Conservation (phyloP, 2,113 vertebrate genomes). For the Pandion haliaetus region DNA sequence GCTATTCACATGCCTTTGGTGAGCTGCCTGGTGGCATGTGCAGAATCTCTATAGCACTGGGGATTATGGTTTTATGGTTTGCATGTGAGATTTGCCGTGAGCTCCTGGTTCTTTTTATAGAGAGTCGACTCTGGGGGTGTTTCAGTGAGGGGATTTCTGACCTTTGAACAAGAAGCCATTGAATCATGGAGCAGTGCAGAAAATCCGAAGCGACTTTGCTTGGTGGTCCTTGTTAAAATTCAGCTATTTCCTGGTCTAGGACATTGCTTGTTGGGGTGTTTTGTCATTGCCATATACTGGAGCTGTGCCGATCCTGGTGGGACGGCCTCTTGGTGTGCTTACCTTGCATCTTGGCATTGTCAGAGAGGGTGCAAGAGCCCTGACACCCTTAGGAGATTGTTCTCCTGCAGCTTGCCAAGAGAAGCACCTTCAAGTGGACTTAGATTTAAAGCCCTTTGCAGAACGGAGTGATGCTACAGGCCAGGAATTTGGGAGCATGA, state of each 20-base stretch:
- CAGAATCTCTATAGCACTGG: background rate
- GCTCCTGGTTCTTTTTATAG: constrained; percentile 29
- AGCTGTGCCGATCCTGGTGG: background rate
- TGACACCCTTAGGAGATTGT: too few relatives aligned
- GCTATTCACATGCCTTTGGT: background rate
- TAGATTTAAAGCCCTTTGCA: background rate
- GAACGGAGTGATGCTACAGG: background rate
- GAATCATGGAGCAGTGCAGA: rapidly evolving
- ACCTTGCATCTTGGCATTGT: background rate
- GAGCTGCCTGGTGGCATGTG: background rate
- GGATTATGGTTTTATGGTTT: background rate
- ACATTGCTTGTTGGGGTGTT: background rate
- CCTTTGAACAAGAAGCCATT: background rate
- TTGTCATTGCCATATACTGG: background rate
- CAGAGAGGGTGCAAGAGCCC: background rate
- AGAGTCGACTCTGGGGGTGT: background rate
- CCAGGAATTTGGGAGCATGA: background rate
- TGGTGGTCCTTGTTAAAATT: background rate
- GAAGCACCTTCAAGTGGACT: background rate
- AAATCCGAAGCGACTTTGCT: background rate
- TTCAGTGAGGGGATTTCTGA: background rate
- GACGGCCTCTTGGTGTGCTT: background rate
- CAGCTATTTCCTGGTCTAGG: background rate
- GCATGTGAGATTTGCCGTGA: background rate
- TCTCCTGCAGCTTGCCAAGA: background rate